Evolutionary conservation across 2,888 invertebrate species (phyloP).

Genomic region (Euplagia quadripunctaria): DNA sequence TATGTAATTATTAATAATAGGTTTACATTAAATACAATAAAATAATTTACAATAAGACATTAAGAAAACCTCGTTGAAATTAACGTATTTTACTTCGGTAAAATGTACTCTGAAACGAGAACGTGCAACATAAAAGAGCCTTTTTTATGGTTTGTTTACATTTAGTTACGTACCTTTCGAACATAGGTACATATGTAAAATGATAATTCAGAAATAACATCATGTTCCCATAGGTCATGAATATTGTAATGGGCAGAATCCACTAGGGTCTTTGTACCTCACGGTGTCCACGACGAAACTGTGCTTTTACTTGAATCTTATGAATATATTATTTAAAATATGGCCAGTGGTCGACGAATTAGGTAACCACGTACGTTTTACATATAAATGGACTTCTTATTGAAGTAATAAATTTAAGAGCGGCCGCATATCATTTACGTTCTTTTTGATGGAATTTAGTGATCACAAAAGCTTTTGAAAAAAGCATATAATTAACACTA

Average conservation of each 20-base stretch:
- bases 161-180: background rate
- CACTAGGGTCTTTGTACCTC: constrained; percentile 63
- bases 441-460: background rate
- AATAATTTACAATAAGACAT: too few species aligned
- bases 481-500: too few species aligned
- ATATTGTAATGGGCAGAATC: constrained; percentile 68
- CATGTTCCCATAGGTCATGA: constrained; percentile 58
- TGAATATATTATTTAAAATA: constrained; percentile 76
- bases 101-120: background rate
- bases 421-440: background rate
- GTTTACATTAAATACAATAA: too few species aligned
- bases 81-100: background rate
- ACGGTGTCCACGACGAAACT: constrained; percentile 68
- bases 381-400: constrained; percentile 41
- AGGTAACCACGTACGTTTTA: constrained; percentile 53
- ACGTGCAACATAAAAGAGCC: too few species aligned
- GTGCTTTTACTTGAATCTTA: constrained; percentile 68
- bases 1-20: too few species aligned
- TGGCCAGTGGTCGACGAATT: constrained; percentile 61
- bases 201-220: constrained; percentile 43
- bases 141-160: background rate
- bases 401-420: constrained; percentile 17
- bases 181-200: background rate
- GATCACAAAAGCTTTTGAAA: background rate
- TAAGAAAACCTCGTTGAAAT: too few species aligned